phyloP scores from a whole-genome alignment of 2,888 invertebrate species.

The Dorcus hopei region DNA sequence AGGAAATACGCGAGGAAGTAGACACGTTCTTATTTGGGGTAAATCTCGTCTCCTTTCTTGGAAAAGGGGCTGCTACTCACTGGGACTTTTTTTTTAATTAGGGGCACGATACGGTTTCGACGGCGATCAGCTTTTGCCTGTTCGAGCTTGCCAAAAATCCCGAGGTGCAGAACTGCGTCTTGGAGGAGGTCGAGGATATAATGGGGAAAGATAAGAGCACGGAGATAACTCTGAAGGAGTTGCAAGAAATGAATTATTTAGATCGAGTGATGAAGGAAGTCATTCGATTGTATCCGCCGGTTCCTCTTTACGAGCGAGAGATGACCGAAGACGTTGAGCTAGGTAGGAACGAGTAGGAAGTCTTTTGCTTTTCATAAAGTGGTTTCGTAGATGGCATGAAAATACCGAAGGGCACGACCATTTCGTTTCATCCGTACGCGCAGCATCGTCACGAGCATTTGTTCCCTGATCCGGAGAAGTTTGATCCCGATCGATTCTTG shows the following conservation, averaged over 20 bases:
- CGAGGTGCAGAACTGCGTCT: constrained; percentile 46
- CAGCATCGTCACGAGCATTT: constrained; percentile 13
- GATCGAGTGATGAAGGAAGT: constrained; percentile 59
- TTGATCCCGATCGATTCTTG: constrained; percentile 18
- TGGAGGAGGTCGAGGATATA: constrained; percentile 35
- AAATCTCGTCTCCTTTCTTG: constrained; percentile 15
- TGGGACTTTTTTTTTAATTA: constrained; percentile 22
- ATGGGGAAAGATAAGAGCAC: constrained; percentile 33
- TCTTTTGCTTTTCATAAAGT: neutral
- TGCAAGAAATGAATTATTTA: constrained; percentile 51
- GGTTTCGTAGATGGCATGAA: constrained; percentile 14
- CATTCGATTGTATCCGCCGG: constrained; percentile 56
- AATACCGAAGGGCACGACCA: constrained; percentile 14
- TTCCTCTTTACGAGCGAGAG: constrained; percentile 51
- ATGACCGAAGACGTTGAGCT: constrained; percentile 45
- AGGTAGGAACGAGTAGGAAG: constrained; percentile 10
- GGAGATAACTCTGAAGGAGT: constrained; percentile 35
- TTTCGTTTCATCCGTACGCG: constrained; percentile 16
- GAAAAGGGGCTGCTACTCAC: too few relatives aligned
- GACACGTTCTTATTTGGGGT: constrained; percentile 60
- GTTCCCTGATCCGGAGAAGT: constrained; percentile 16
- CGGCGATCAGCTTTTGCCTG: constrained; percentile 54
- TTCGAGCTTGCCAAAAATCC: constrained; percentile 53
- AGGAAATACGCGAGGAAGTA: constrained; percentile 56
- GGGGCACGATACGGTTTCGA: constrained; percentile 58